Evolutionary conservation across 2,113 vertebrate genomes (phyloP), one percentile per base, ranked within the genome.

Genomic region (Ariopsis seemanni): DNA sequence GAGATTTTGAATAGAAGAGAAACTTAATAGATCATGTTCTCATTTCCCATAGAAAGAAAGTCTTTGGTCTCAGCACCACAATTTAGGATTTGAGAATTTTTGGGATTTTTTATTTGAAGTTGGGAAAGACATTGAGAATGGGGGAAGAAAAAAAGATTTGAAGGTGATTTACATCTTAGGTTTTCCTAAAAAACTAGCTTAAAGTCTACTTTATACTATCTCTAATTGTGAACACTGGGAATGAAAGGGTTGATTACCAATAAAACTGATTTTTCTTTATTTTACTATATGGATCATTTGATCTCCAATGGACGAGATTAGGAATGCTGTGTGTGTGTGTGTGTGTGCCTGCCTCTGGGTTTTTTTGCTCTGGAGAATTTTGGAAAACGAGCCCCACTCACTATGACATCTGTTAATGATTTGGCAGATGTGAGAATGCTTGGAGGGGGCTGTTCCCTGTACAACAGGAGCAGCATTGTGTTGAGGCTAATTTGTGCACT

Each of bases 381-480:
- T 90, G 90, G 93, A 91, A 7, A 58, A 89, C 89, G 82, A 90
- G 86, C 57, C 90, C 91, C 86, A 84, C 92, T 86, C 74, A 85
- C 60, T 85, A 25, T 85, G 88, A 94, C 95, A 95, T 95, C 94
- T 95, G 95, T 90, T 94, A 93, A 93, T 94, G 91, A 94, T 95
- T 94, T 91, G 91, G 92, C 92, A 93, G 92, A 92, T 92, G 92
- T 92, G 87, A 83, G 81, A 81, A 79, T 53, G 86, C 65, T 67
- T 25, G 48, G 92, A 83, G 88, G 90, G 89, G 89, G 93, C 90
- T 84, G 7, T 89, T 92, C 93, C 91, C 91, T 87, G 93, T 93
- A 93, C 93, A 95, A 95, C 94, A 95, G 94, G 94, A 95, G 94
- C 93, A 87, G 89, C 91, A 95, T 95, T 95, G 95, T 95, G 90